A percentile compares a stretch with the other conserved stretches of the same genome.
Conservation (phyloP, 2,113 vertebrate genomes). For the Scartelaos histophorus region DNA sequence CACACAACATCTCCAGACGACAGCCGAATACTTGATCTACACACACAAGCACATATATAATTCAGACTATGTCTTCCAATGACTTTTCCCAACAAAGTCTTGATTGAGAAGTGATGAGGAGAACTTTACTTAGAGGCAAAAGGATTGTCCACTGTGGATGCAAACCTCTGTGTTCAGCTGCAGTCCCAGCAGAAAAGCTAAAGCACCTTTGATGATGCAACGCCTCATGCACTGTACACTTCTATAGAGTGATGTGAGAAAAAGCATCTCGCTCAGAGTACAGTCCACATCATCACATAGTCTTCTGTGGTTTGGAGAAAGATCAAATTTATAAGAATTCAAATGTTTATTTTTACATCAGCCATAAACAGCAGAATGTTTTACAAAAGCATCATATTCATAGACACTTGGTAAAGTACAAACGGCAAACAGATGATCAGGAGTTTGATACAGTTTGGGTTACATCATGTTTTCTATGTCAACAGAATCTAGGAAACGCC, state of each 20-base stretch:
- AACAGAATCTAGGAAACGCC: neutral
- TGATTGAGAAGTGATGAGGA: conserved; percentile 47
- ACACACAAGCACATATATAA: conserved; percentile 33
- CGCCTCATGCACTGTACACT: conserved; percentile 14
- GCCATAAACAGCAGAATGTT: neutral
- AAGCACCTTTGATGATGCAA: conserved; percentile 61
- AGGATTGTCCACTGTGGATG: conserved; percentile 28
- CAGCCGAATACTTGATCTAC: conserved; percentile 94
- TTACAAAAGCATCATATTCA: neutral
- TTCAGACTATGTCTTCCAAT: neutral
- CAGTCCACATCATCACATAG: conserved; percentile 5
- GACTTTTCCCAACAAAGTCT: conserved; percentile 16
- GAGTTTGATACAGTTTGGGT: neutral
- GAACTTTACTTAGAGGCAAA: conserved; percentile 31
- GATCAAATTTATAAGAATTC: neutral
- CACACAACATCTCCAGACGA: conserved; percentile 86
- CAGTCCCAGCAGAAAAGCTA: conserved; percentile 44
- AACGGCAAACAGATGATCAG: neutral
- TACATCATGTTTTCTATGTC: neutral
- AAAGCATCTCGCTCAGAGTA: neutral
- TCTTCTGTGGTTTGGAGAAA: neutral
- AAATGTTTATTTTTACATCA: no score
- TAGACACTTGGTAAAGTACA: neutral
- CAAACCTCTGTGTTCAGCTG: conserved; percentile 36
- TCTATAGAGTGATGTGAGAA: conserved; percentile 18